Conservation (phyloP, 2,797 vertebrate genomes). For the Poecilia picta region DNA sequence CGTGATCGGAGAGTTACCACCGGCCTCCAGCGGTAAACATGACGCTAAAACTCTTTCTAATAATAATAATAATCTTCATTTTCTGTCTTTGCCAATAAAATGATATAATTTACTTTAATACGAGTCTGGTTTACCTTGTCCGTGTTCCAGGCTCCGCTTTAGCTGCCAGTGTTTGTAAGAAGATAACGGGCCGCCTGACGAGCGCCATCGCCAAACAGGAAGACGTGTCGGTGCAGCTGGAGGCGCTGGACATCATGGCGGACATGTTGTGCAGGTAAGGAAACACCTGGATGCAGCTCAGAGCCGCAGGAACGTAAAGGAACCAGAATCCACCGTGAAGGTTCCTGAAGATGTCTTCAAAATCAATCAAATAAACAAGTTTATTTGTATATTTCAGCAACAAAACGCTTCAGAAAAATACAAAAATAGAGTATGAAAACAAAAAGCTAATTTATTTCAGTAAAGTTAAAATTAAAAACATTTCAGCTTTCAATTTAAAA, state of each 20-base stretch:
- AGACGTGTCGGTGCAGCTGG: slow-evolving; percentile 96
- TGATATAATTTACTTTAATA: background rate
- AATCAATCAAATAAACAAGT: background rate
- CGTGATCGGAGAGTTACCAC: slow-evolving; percentile 97
- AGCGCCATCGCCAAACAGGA: slow-evolving; percentile 99
- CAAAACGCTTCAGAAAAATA: too few species aligned
- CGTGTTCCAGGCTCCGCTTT: slow-evolving; percentile 88
- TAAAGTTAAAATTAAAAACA: background rate
- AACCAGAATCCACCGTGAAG: background rate
- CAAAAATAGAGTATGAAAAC: too few species aligned
- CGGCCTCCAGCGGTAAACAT: slow-evolving; percentile 93
- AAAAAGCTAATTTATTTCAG: background rate
- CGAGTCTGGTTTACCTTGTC: background rate
- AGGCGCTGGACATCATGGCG: slow-evolving; percentile 99
- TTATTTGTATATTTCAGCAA: too few species aligned
- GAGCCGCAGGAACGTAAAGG: background rate
- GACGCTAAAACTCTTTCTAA: too few species aligned
- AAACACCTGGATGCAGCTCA: background rate
- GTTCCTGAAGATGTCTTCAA: background rate
- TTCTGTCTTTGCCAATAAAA: background rate
- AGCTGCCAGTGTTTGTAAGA: slow-evolving; percentile 99
- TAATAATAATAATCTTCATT: too few species aligned
- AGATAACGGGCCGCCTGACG: slow-evolving; percentile 98
- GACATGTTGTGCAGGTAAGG: slow-evolving; percentile 98
- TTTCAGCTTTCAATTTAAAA: background rate